These are phyloP conservation scores for Aricia agestis DNA, from an alignment of 1,140 invertebrate species.

Conservation along the genomic window DNA sequence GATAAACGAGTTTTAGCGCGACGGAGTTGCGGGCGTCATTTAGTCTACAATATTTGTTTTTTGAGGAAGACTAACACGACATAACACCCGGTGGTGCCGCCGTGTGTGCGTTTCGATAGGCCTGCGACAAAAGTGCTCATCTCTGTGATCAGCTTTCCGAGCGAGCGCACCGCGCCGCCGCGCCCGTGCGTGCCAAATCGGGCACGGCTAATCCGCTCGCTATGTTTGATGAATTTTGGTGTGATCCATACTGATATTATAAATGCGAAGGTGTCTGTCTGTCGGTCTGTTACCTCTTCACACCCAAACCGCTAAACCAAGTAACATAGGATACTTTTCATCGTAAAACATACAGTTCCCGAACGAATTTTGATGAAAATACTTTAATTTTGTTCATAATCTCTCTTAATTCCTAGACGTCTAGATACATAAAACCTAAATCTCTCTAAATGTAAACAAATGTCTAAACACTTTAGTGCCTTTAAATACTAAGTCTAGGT, in stretches of 20 bases:
- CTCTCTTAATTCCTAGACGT: not conserved
- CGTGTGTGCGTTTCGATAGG: not conserved
- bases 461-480: not conserved
- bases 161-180: too few relatives aligned
- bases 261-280: too few relatives aligned
- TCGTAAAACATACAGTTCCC: too few relatives aligned
- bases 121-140: not conserved
- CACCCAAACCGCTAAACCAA: too few relatives aligned
- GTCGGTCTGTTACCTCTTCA: too few relatives aligned
- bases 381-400: not conserved
- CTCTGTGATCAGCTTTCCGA: not conserved
- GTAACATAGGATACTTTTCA: too few relatives aligned
- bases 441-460: not conserved
- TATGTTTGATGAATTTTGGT: not conserved
- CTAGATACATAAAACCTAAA: not conserved
- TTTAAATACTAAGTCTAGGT: constrained; percentile 1
- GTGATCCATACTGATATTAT: too few relatives aligned
- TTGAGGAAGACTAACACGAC: too few relatives aligned
- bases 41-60: too few relatives aligned
- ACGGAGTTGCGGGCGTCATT: too few relatives aligned
- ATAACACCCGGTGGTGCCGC: not conserved
- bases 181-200: not conserved
- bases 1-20: too few relatives aligned
- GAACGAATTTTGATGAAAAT: too few relatives aligned
- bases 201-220: not conserved